Evolutionary conservation across 2,113 vertebrate species (phyloP).

Genomic region (Stigmatopora argus): DNA sequence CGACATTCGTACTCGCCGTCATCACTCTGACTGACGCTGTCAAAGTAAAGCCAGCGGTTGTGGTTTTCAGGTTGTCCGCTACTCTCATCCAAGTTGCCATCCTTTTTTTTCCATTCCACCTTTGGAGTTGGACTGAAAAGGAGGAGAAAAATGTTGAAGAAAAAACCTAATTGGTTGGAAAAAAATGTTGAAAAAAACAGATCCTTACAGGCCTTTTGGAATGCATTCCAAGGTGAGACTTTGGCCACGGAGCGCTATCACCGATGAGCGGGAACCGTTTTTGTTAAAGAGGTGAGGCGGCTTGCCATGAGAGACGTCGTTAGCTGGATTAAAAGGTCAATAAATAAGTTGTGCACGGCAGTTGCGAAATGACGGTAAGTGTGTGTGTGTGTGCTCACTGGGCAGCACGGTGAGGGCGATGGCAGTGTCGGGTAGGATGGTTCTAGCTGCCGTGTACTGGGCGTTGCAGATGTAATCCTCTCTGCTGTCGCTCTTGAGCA

Average conservation of each 20-base stretch:
- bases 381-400: conserved; percentile 64
- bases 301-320: conserved; percentile 60
- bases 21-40: conserved; percentile 60
- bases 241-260: conserved; percentile 65
- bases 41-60: conserved; percentile 70
- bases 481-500: conserved; percentile 66
- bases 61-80: conserved; percentile 37
- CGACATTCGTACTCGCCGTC: conserved; percentile 82
- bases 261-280: conserved; percentile 28
- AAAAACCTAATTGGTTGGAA: too few species aligned
- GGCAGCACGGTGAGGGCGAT: conserved; percentile 71
- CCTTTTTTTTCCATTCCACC: conserved; percentile 74
- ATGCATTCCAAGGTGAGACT: conserved; percentile 74
- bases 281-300: conserved; percentile 70
- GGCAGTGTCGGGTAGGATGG: conserved; percentile 76
- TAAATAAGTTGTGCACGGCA: conserved; percentile 10
- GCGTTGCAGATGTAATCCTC: conserved; percentile 82
- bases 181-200: too few species aligned
- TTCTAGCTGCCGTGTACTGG: conserved; percentile 73
- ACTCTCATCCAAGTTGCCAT: conserved; percentile 48
- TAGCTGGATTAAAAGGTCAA: conserved; percentile 45
- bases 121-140: conserved; percentile 76
- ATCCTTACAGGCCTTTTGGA: conserved; percentile 77
- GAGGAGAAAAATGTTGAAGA: neutral
- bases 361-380: neutral